Evolutionary conservation across 37 sponge, comb jelly and placozoan genomes (phyloP).

Genomic region (Agelas oroides): DNA sequence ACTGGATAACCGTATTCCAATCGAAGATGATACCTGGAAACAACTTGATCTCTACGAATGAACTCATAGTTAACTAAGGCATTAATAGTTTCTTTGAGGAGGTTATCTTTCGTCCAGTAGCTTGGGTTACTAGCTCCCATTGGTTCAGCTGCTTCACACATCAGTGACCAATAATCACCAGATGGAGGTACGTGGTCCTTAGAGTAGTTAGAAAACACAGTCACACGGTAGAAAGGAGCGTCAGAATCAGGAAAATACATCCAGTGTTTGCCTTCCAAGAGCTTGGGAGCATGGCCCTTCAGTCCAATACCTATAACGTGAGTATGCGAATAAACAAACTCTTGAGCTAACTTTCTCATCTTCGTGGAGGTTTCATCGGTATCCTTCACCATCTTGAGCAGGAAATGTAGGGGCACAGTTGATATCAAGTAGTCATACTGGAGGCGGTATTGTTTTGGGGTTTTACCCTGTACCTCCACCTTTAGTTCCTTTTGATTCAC

Average conservation of each 20-base stretch:
- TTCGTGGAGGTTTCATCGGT: neutral
- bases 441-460: neutral
- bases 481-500: neutral
- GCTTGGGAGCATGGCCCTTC: slow-evolving; percentile 26
- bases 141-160: slow-evolving; percentile 62
- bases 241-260: slow-evolving; percentile 68
- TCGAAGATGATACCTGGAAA: slow-evolving; percentile 36
- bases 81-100: slow-evolving; percentile 4
- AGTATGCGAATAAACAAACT: slow-evolving; percentile 45
- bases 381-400: slow-evolving; percentile 22
- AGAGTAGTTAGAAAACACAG: slow-evolving; percentile 60
- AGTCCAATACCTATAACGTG: slow-evolving; percentile 65
- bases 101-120: slow-evolving; percentile 14
- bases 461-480: neutral
- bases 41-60: slow-evolving; percentile 10
- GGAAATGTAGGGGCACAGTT: slow-evolving; percentile 32
- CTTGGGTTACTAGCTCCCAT: neutral
- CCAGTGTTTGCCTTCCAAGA: slow-evolving; percentile 52
- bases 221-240: slow-evolving; percentile 55
- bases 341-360: slow-evolving; percentile 15
- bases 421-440: slow-evolving; percentile 57
- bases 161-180: slow-evolving; percentile 51
- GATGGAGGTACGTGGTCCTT: slow-evolving; percentile 47
- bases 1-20: slow-evolving; percentile 59
- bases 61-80: slow-evolving; percentile 36